phyloP scores from a whole-genome alignment of 2,113 vertebrate species.

The Ginglymostoma cirratum region DNA sequence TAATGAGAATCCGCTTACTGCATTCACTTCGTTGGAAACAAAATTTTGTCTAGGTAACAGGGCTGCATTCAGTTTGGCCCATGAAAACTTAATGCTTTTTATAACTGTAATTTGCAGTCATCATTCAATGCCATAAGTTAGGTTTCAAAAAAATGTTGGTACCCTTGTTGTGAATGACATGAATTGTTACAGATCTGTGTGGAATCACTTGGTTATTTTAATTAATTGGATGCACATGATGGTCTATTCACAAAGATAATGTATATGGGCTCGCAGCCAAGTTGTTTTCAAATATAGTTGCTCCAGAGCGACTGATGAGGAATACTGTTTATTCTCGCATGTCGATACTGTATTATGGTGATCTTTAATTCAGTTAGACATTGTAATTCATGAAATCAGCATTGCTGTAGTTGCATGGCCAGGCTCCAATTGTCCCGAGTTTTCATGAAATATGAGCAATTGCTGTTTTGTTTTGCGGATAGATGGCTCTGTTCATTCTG shows the following conservation, averaged over 20 bases:
- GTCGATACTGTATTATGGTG: constrained; percentile 34
- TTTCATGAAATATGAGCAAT: constrained; percentile 37
- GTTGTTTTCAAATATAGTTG: constrained; percentile 21
- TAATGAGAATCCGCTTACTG: not conserved
- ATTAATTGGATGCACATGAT: constrained; percentile 41
- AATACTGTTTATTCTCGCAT: constrained; percentile 23
- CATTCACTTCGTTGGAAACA: not conserved
- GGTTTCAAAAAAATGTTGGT: constrained; percentile 26
- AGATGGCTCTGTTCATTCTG: constrained; percentile 38
- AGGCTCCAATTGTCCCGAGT: constrained; percentile 17
- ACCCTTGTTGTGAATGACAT: not conserved
- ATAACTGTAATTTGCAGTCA: constrained; percentile 15
- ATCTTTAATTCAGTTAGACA: constrained; percentile 36
- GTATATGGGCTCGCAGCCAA: constrained; percentile 35
- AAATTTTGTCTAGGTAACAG: not conserved
- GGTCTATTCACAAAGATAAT: constrained; percentile 35
- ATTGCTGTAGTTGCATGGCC: constrained; percentile 35
- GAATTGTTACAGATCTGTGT: constrained; percentile 35
- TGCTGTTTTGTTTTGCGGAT: constrained; percentile 35
- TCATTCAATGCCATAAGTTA: constrained; percentile 32
- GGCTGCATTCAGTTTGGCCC: not conserved
- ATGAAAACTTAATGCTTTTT: constrained; percentile 4
- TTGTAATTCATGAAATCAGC: constrained; percentile 41
- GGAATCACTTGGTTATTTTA: constrained; percentile 41
- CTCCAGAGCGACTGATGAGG: constrained; percentile 18